phyloP scores from a whole-genome alignment of 2,888 invertebrate genomes.

The Schizaphis graminum region DNA sequence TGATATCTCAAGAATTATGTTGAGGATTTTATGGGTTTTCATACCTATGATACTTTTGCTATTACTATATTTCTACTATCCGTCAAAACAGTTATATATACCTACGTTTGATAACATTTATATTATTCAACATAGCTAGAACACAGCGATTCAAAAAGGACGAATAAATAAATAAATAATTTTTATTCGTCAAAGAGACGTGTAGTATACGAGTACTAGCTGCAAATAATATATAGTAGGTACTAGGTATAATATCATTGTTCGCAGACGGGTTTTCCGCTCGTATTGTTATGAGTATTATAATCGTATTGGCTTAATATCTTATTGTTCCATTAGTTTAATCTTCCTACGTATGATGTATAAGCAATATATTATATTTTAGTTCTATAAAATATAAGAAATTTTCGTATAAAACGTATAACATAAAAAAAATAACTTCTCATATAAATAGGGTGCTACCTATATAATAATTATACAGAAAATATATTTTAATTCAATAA shows the following conservation, averaged over 20 bases:
- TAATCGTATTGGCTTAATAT: background rate
- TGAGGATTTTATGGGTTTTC: background rate
- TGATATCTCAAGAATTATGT: background rate
- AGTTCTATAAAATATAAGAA: background rate
- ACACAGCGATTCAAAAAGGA: slow-evolving; percentile 6
- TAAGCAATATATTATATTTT: background rate
- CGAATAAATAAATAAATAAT: slow-evolving; percentile 47
- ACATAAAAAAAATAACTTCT: background rate
- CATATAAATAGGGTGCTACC: background rate
- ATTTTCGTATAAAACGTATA: background rate
- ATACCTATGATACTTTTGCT: background rate
- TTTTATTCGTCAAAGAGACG: slow-evolving; percentile 17
- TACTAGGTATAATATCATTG: background rate
- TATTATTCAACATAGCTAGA: slow-evolving; percentile 18
- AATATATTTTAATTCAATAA: background rate
- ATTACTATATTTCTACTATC: background rate
- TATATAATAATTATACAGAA: background rate
- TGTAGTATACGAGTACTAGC: background rate
- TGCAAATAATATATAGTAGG: background rate
- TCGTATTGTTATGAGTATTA: background rate
- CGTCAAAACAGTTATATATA: background rate
- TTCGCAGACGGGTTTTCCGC: background rate
- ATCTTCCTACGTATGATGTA: background rate
- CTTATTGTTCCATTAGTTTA: background rate
- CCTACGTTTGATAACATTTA: slow-evolving; percentile 7